These are phyloP conservation scores for Urocyon cinereoargenteus DNA, from an alignment of 2,797 vertebrate genomes.

Conservation along the genomic window DNA sequence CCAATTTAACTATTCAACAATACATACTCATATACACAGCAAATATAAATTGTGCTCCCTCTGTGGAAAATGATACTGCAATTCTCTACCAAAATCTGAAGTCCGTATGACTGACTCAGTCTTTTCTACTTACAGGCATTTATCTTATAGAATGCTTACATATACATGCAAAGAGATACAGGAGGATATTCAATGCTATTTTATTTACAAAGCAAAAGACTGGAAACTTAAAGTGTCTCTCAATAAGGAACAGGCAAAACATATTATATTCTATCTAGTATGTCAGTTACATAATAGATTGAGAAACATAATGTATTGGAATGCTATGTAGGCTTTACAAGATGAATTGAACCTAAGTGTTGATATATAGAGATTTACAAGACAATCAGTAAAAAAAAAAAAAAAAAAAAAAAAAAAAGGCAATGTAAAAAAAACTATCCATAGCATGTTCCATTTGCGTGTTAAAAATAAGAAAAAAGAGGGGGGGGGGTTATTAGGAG, in stretches of 20 bases:
- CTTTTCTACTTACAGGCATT: not conserved
- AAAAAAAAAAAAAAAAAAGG: not conserved
- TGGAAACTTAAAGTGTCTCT: not conserved
- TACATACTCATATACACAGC: not conserved
- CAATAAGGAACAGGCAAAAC: not conserved
- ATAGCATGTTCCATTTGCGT: not conserved
- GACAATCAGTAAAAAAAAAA: not conserved
- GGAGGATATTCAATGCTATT: not conserved
- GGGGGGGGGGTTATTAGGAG: not conserved
- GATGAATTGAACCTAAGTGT: not conserved
- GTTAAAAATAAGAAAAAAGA: not conserved
- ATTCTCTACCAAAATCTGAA: conserved; percentile 44
- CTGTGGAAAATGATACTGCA: not conserved
- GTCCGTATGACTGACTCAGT: not conserved
- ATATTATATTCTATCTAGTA: not conserved
- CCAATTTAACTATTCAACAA: conserved; percentile 24
- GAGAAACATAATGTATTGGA: not conserved
- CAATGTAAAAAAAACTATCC: not conserved
- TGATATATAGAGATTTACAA: not conserved
- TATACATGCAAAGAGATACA: not conserved
- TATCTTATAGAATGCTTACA: not conserved
- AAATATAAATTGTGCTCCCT: not conserved
- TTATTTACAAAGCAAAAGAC: conserved; percentile 42
- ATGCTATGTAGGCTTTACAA: not conserved
- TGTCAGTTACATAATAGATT: not conserved